Evolutionary conservation across 1,140 invertebrate genomes (phyloP), one percentile per base, ranked within the genome.

Genomic region (Hyles vespertilio): DNA sequence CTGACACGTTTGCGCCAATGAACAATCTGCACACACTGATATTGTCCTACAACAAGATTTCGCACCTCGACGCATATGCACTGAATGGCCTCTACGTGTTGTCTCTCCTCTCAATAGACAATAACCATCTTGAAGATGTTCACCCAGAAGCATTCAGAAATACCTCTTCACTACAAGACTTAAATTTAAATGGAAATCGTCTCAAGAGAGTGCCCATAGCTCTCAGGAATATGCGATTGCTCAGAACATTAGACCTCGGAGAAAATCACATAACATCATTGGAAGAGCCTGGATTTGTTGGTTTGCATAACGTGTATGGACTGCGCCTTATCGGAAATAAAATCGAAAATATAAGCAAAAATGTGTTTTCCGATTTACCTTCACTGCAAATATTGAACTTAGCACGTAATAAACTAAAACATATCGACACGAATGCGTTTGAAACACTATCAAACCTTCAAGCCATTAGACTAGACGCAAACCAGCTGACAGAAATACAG

Each of bases 361-460:
- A 93, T 34, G 92, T 94, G 9, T 97, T 98, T 77, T 89, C 92
- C n/a, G 92, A 95, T 67, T 84, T 97, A 60, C 95, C 95, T 10
- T 93, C 93, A 3, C 87, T 98, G 46, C 95, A 96, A 82, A 96
- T 97, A 68, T 90, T 98, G 50, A 98, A 98, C 90, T 90, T 98
- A 63, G 96, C 96, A 8, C 92, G 95, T 61, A 98, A 98, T 90
- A 93, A 92, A 78, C 93, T 98, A 32, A 91, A 93, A 49, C 91
- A 91, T 59, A 92, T 98, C 32, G 95, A 97, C 69, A 93, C 93
- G 34, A 95, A 94, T 47, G 93, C 96, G 10, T 97, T 98, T 81
- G 93, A 94, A 69, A 92, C 92, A 60, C 94, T 96, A 72, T 89
- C 91, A 4, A 94, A 94, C 78, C 90, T 98, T 49, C 94, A 97